Evolutionary conservation across 2,888 invertebrate genomes (phyloP), one percentile per base, ranked within the genome.

Genomic region (Adelognathus sp.): DNA sequence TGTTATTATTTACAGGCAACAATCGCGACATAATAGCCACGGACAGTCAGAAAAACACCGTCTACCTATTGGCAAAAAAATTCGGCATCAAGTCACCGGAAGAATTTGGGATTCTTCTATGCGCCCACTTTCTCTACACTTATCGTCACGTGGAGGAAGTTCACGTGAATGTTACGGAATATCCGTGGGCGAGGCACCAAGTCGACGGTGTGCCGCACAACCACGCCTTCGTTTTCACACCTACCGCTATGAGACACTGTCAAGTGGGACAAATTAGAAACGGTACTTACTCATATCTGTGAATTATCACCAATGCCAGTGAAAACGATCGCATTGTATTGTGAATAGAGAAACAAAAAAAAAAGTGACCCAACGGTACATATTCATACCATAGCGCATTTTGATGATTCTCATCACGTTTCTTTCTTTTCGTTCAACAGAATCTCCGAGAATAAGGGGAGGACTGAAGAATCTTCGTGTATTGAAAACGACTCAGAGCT

Each of bases 41-140:
- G 0, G 96, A 96, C 87, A 95, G 96, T 0, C 96, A 96, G 89
- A 96, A 96, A 92, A 97, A 97, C 88, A 96, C 96, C 0, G 95
- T 96, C 39, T 96, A 96, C 88, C 91, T 96, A 41, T 90, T 96
- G 83, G 96, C 96, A 5, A 96, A 96, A 88, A 95, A 96, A 86
- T 93, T 95, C 88, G 96, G 96, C 60, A 94, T 96, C 31, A 94
- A 94, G 84, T 95, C 95, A 27, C 96, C 96, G 0, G 97, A 97
- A 90, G 95, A 95, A 85, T 97, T 96, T 88, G 96, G 94, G 0
- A 92, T 96, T 18, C 91, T 95, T n/a, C 93, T 96, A 16, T 94
- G 95, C 85, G 93, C 94, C 73, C 96, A 96, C 89, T 96, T 96
- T 86, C 92, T 96, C 61, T 94, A 94, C 81, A 95, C 94, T 86